These are phyloP conservation scores for Cerastoderma edule DNA, from an alignment of 2,888 invertebrate species.

Conservation along the genomic window DNA sequence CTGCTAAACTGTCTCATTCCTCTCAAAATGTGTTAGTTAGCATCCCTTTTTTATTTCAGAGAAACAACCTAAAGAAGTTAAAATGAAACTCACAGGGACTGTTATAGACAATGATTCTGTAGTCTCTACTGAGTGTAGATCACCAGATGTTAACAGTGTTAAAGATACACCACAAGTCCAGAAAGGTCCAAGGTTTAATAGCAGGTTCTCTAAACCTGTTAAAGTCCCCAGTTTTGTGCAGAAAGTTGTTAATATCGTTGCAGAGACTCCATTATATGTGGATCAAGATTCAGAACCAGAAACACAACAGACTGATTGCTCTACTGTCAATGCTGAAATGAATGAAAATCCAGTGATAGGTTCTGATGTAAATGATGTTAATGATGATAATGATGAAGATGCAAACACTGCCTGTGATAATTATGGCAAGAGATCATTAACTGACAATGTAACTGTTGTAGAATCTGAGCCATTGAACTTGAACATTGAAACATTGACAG, in stretches of 20 bases:
- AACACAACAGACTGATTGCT: not conserved
- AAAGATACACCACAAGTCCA: constrained; percentile 9
- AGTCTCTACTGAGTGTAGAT: not conserved
- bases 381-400: not conserved
- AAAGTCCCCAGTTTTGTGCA: too few relatives aligned
- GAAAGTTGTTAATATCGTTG: not conserved
- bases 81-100: constrained; percentile 44
- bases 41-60: too few relatives aligned
- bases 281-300: not conserved
- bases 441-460: not conserved
- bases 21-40: too few relatives aligned
- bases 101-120: not conserved
- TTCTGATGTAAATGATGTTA: not conserved
- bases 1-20: too few relatives aligned
- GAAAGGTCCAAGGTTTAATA: not conserved
- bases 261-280: constrained; percentile 31
- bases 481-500: not conserved
- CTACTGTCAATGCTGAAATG: too few relatives aligned
- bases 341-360: not conserved
- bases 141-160: constrained; percentile 7
- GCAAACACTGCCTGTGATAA: not conserved
- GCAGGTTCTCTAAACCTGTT: not conserved
- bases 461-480: not conserved
- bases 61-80: constrained; percentile 59
- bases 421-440: not conserved